These are phyloP conservation scores for Pseudochaenichthys georgianus DNA, from an alignment of 2,797 vertebrate species.

Conservation along the genomic window DNA sequence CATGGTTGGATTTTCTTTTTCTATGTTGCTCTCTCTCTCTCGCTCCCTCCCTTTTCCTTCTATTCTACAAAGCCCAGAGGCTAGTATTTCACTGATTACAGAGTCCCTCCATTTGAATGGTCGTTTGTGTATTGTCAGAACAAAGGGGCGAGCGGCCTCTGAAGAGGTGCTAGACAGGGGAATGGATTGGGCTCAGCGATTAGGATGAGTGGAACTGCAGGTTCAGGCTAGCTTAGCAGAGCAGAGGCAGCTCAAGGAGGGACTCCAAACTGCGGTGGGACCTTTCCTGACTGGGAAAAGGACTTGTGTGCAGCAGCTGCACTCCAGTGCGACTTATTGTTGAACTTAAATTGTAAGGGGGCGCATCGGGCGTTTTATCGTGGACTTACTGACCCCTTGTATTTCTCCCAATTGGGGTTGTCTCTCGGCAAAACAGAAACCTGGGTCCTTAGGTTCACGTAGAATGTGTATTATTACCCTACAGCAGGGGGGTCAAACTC, in stretches of 20 bases:
- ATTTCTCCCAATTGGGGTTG: neutral
- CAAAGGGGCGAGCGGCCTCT: slow-evolving; percentile 87
- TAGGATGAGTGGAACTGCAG: slow-evolving; percentile 85
- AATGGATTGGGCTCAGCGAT: slow-evolving; percentile 88
- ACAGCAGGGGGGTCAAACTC: neutral
- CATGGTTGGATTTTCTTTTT: slow-evolving; percentile 83
- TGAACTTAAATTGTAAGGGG: slow-evolving; percentile 38
- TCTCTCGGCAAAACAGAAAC: slow-evolving; percentile 5
- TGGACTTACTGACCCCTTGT: slow-evolving; percentile 6
- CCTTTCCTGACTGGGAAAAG: slow-evolving; percentile 59
- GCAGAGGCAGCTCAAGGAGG: slow-evolving; percentile 64
- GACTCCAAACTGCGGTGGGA: slow-evolving; percentile 58
- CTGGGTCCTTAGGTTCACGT: neutral
- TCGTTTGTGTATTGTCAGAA: slow-evolving; percentile 92
- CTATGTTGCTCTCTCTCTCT: slow-evolving; percentile 46
- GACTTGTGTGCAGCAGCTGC: slow-evolving; percentile 49
- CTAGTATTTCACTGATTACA: slow-evolving; percentile 92
- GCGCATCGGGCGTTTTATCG: slow-evolving; percentile 13
- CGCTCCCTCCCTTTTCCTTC: slow-evolving; percentile 49
- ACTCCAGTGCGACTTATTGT: slow-evolving; percentile 45
- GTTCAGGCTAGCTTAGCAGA: slow-evolving; percentile 82
- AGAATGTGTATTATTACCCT: neutral
- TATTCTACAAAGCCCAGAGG: slow-evolving; percentile 83
- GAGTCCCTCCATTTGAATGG: slow-evolving; percentile 89
- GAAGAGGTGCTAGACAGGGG: slow-evolving; percentile 90